A percentile compares a stretch with the other conserved stretches of the same genome.
phyloP scores from a whole-genome alignment of 64 coral and sea anemone genomes.

The Acropora yongei region DNA sequence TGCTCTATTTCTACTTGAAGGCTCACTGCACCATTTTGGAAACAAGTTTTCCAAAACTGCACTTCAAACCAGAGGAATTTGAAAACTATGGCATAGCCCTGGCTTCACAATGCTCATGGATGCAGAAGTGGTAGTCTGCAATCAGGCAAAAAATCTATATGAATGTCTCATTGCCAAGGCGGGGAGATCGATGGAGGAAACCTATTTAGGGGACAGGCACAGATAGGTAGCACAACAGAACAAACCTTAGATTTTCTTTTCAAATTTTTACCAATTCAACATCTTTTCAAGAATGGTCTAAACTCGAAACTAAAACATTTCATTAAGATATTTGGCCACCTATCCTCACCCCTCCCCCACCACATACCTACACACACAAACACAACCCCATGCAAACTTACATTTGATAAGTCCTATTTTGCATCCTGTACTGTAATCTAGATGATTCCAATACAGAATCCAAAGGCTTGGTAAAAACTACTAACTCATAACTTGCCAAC shows the following conservation, averaged over 20 bases:
- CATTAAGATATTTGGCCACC: no score
- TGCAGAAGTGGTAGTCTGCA: slow-evolving; percentile 6
- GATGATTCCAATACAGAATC: no score
- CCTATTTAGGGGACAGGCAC: not conserved
- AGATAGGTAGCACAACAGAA: slow-evolving; percentile 3
- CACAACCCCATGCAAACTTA: no score
- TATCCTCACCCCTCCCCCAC: no score
- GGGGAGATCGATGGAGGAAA: not conserved
- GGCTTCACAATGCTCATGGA: not conserved
- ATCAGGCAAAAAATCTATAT: not conserved
- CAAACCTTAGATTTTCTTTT: not conserved
- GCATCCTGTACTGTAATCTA: no score
- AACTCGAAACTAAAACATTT: no score
- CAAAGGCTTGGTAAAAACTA: no score
- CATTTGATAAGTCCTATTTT: no score
- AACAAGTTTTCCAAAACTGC: not conserved
- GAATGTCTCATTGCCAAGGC: not conserved
- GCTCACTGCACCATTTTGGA: not conserved
- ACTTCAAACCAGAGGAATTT: slow-evolving; percentile 7
- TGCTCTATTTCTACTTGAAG: not conserved
- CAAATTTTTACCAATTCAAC: no score
- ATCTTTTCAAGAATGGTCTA: no score
- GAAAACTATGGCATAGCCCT: not conserved
- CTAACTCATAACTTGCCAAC: no score
- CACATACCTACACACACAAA: no score